Base-by-base conservation (phyloP, 2,888 invertebrate genomes). In the Archips crataeganus region DNA sequence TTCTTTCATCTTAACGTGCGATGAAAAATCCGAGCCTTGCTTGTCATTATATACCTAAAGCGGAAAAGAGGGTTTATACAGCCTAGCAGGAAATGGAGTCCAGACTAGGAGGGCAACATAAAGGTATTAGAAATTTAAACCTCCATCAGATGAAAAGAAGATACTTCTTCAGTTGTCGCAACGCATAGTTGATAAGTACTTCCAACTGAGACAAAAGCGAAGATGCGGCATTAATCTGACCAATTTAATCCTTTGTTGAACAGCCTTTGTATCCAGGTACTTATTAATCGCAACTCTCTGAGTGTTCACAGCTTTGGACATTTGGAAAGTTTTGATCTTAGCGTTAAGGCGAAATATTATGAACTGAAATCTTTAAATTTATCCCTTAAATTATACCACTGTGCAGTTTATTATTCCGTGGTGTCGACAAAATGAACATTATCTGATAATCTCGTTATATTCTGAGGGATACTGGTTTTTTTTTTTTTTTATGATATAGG, bases 261-360 rank as follows among this genome's bases (percentile, higher is more conserved):
- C 74, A 76, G 72, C 66, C 71, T 75, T 75, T 72, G 65, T 72
- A 64, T 59, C 51, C 73, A 75, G 76, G 72, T 77, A 73, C 75
- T 77, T 78, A 79, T 77, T 77, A 79, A 79, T 75, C 74, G 76
- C 68, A 78, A 78, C 75, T 81, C 78, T 79, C 76, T 76, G 75
- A 78, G 77, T 78, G 78, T 80, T 80, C 75, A 75, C 79, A 75
- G 81, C 81, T 82, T 79, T 76, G 79, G 79, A 77, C 79, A 79
- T 81, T 84, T 78, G 78, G 75, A 76, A 80, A 84, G 81, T 83
- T 83, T 84, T 83, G 84, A 85, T 84, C 83, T 80, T 77, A 80
- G 3, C 78, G 80, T 82, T 84, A 84, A 85, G 84, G 79, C 78
- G 75, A 75, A 65, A 80, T 82, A 85, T 84, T 84, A 84, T 82